phyloP scores from a whole-genome alignment of 2,888 invertebrate species.

The Caenorhabditis plicata region DNA sequence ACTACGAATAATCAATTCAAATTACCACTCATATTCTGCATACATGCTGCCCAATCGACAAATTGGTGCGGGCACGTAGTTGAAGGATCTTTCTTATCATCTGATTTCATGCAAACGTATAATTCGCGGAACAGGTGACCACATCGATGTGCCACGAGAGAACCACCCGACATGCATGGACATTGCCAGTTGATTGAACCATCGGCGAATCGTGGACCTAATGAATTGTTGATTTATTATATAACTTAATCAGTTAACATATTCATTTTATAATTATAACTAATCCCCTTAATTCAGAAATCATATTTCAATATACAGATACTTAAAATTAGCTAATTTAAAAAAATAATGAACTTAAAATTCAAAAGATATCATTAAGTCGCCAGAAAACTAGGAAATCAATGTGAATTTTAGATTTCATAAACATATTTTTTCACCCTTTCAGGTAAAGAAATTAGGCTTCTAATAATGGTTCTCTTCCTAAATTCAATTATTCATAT shows the following conservation, averaged over 20 bases:
- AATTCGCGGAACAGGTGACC: constrained; percentile 37
- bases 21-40: constrained; percentile 44
- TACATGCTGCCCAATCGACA: constrained; percentile 44
- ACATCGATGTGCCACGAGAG: constrained; percentile 41
- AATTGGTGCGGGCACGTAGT: constrained; percentile 42
- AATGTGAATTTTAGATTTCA: too few species aligned
- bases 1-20: constrained; percentile 1
- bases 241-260: not conserved
- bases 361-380: too few species aligned
- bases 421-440: too few species aligned
- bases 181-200: constrained; percentile 47
- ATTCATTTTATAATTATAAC: not conserved
- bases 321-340: too few species aligned
- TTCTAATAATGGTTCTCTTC: too few species aligned
- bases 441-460: too few species aligned
- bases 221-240: not conserved
- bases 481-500: too few species aligned
- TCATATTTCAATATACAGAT: too few species aligned
- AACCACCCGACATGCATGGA: constrained; percentile 44
- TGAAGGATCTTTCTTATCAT: constrained; percentile 28
- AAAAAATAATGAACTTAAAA: too few species aligned
- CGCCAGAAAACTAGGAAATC: too few species aligned
- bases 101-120: constrained; percentile 41
- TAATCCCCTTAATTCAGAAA: not conserved
- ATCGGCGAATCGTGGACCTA: constrained; percentile 38